Conservation (phyloP, 2,888 invertebrate species). For the Lomographa bimaculata region DNA sequence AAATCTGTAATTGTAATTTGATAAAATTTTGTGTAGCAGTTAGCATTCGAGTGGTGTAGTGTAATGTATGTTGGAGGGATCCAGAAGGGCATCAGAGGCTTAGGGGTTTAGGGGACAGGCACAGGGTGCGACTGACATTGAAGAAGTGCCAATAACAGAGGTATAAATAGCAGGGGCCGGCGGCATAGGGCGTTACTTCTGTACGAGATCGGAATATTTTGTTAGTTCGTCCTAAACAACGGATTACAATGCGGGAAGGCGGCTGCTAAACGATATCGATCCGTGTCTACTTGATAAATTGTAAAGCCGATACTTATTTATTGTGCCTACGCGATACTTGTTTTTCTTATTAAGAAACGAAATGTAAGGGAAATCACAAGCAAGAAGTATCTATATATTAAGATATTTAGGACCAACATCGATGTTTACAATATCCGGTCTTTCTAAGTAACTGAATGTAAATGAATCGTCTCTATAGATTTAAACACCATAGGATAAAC, state of each 20-base stretch:
- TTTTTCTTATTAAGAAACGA: constrained; percentile 5
- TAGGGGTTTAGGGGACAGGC: constrained; percentile 67
- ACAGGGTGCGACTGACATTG: constrained; percentile 84
- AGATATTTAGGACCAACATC: too few species aligned
- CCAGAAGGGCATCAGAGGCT: constrained; percentile 59
- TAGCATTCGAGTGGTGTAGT: constrained; percentile 73
- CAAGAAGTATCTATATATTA: too few species aligned
- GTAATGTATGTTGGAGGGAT: constrained; percentile 74
- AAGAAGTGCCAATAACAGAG: constrained; percentile 84
- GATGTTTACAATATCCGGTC: neutral
- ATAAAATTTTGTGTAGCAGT: constrained; percentile 78
- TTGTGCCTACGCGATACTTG: constrained; percentile 47
- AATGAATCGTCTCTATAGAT: constrained; percentile 7
- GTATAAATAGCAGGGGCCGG: constrained; percentile 81
- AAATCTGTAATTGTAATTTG: constrained; percentile 71
- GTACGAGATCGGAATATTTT: constrained; percentile 83
- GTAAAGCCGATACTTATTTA: constrained; percentile 63
- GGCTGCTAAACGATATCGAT: constrained; percentile 62
- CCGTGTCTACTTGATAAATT: constrained; percentile 68
- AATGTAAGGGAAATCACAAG: too few species aligned
- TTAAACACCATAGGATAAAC: neutral
- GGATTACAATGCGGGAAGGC: constrained; percentile 79
- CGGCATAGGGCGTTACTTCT: constrained; percentile 76
- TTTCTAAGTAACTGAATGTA: constrained; percentile 6
- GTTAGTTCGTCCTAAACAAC: constrained; percentile 74